Evolutionary conservation across 2,797 vertebrate genomes (phyloP), one percentile per base, ranked within the genome.

Genomic region (Manis crassicaudata): DNA sequence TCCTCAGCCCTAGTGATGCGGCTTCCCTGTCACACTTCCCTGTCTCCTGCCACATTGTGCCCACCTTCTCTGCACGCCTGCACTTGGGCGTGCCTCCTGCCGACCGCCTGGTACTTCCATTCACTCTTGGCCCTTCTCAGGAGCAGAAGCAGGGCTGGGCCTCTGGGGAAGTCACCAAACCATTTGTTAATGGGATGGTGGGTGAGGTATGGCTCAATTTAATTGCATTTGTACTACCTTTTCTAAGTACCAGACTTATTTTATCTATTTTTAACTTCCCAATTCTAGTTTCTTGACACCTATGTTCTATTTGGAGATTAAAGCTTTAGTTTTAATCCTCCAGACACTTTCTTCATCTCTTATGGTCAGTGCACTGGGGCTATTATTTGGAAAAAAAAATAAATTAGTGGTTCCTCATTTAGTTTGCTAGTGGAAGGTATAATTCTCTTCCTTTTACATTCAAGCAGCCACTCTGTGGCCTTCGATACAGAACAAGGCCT

Each of bases 321-420:
- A 81, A 67, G 32, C 10, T 72, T 88, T 82, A 23, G 40, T 83
- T 89, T 93, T 89, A 62, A 94, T 56, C 18, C 68, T 94, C 37
- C 90, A 60, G 68, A 50, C 91, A 92, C 32, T 62, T 60, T 32
- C 37, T 90, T 17, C 2, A 65, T 82, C 54, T 63, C 27, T 37
- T 90, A 67, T 17, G 10, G 56, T 80, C 43, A 73, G 1, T 2
- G 10, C 29, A 67, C 3, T 16, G 40, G 52, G 62, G 56, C 43
- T 16, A 5, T 56, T 60, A 40, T 46, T 70, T 17, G 25, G 54
- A 80, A 70, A 54, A 80, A 35, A 56, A 67, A 65, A 54, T 50
- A 60, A 81, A 68, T 32, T 7, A 35, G 2, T 72, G 11, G 0
- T 17, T 76, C 88, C 87, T 88, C 32, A 56, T 50, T 70, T 25